Evolutionary conservation across 1,140 invertebrate species (phyloP).

Genomic region (Amyelois transitella): DNA sequence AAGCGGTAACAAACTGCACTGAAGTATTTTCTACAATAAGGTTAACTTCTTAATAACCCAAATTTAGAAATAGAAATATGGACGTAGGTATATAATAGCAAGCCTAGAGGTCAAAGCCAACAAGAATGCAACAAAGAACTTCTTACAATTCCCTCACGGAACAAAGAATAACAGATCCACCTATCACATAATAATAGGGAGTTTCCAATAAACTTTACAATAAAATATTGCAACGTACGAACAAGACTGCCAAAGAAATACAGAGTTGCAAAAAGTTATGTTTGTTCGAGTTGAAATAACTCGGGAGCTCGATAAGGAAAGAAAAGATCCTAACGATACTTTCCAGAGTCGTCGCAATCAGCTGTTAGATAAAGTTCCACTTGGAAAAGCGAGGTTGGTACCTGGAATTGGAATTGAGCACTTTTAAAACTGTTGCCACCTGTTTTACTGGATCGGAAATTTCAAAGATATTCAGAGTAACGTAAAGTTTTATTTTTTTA

Average conservation of each 20-base stretch:
- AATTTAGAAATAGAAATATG: no score
- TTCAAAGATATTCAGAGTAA: neutral
- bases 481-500: neutral
- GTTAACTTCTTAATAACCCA: no score
- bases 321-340: slow-evolving; percentile 47
- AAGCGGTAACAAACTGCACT: no score
- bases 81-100: no score
- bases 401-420: slow-evolving; percentile 39
- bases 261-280: slow-evolving; percentile 3
- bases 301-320: slow-evolving; percentile 35
- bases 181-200: no score
- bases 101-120: no score
- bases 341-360: slow-evolving; percentile 52
- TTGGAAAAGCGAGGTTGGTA: slow-evolving; percentile 32
- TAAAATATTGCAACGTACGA: neutral
- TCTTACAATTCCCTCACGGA: no score
- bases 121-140: no score
- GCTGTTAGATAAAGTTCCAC: slow-evolving; percentile 57
- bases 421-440: slow-evolving; percentile 45
- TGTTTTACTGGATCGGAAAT: slow-evolving; percentile 20
- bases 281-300: slow-evolving; percentile 26
- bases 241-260: neutral
- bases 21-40: no score
- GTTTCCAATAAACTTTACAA: no score
- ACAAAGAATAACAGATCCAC: no score